Base-by-base conservation (phyloP, 30 jellyfish, hydroid and myxozoan species). In the Aurelia sp. region DNA sequence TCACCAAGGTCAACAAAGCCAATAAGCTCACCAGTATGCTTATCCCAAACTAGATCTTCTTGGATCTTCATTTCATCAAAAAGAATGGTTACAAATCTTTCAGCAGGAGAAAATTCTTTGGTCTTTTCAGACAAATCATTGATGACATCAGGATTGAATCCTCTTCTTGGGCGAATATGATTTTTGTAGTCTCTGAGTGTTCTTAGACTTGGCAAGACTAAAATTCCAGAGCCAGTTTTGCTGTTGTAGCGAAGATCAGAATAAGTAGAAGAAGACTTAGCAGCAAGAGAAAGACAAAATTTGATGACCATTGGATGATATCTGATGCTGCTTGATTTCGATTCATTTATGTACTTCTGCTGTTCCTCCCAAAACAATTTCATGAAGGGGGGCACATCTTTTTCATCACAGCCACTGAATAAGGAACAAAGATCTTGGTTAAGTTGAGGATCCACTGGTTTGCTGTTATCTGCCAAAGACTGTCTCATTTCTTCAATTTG, bases 1-100 rank as follows among this genome's bases (percentile, higher is more conserved):
- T 70, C 97, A 51, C 96, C 97, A 33, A 89, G 85, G 52, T 82
- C 90, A 38, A 71, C 96, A 71, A 79, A 89, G 21, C 90, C 97
- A 73, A 27, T 27, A 2, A 27, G 33, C 33, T 27, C 33, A 27
- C 33, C 33, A 27, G 33, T 27, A 27, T 27, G 33, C 33, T 27
- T 27, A 2, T 27, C 33, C 33, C 33, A 27, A 27, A 27, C 33
- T 27, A 27, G 33, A 2, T 27, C 33, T 27, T 27, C 33, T 27
- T 27, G 33, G 33, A 27, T 27, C 33, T 27, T 27, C 33, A 44
- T 87, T 55, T 87, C 92, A 78, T 87, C 96, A 21, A 87, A 33
- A 20, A 87, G 53, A 20, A 78, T 51, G 15, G 53, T 71, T 13
- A 67, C 77, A 68, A 24, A 78, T 78, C 72, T 70, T 88, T 88